Percentiles rank a stretch among this genome's conserved stretches.
Evolutionary conservation across 1,140 invertebrate species (phyloP).

Genomic region (Drosophila repletoides): DNA sequence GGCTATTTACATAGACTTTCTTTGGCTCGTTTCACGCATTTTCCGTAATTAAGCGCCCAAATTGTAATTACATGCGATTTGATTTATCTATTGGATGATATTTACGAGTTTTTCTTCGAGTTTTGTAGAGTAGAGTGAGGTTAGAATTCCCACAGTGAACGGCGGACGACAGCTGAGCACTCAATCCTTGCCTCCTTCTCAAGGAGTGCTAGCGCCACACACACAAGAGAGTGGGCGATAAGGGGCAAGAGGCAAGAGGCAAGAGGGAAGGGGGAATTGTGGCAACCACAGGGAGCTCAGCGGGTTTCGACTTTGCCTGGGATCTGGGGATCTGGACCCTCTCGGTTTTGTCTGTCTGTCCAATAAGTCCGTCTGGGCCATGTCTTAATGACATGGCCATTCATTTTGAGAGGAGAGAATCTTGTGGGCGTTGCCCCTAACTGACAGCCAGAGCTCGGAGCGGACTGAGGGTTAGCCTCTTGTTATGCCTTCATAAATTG

Average conservation of each 20-base stretch:
- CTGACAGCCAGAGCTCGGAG: conserved; percentile 53
- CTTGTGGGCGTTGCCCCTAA: conserved; percentile 72
- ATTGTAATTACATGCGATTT: conserved; percentile 64
- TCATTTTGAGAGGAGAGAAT: conserved; percentile 55
- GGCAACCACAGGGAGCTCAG: conserved; percentile 27
- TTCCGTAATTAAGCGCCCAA: conserved; percentile 57
- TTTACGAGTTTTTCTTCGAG: conserved; percentile 10
- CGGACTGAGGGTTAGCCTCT: conserved; percentile 38
- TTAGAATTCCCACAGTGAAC: conserved; percentile 40
- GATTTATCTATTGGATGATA: conserved; percentile 59
- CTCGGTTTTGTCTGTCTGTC: conserved; percentile 5
- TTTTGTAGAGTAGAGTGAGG: background rate
- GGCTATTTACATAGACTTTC: background rate
- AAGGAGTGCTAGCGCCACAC: conserved; percentile 29
- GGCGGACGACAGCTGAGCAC: conserved; percentile 34
- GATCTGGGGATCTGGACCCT: no score
- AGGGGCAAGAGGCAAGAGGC: no score
- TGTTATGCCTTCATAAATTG: conserved; percentile 77
- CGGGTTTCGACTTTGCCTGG: conserved; percentile 11
- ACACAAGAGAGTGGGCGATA: background rate
- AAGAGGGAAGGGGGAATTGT: no score
- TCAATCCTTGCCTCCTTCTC: conserved; percentile 18
- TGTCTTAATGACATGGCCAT: conserved; percentile 73
- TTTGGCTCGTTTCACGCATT: conserved; percentile 55
- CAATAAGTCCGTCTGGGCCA: conserved; percentile 20